These are phyloP conservation scores for Leucozona laternaria DNA, from an alignment of 2,888 invertebrate species.

Conservation along the genomic window DNA sequence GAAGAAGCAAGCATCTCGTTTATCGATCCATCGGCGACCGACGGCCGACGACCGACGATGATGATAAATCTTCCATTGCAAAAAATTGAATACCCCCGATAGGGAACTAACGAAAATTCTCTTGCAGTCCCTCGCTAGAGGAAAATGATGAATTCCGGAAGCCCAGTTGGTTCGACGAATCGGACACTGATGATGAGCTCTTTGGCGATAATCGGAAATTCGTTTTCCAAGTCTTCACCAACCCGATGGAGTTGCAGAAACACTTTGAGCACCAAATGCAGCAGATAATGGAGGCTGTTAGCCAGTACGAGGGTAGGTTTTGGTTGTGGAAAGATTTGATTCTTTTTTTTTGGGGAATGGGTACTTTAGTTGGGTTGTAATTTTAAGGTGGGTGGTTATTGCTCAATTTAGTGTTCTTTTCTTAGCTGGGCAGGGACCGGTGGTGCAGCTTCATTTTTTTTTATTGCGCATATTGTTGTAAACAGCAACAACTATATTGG, in stretches of 20 bases:
- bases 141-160: slow-evolving; percentile 83
- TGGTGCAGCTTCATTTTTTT: neutral
- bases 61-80: slow-evolving; percentile 36
- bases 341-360: neutral
- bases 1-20: slow-evolving; percentile 38
- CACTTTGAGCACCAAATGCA: slow-evolving; percentile 87
- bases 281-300: slow-evolving; percentile 85
- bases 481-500: neutral
- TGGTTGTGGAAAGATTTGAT: neutral
- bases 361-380: neutral
- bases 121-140: slow-evolving; percentile 74
- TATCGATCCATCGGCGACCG: slow-evolving; percentile 59
- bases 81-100: neutral
- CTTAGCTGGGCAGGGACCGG: neutral
- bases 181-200: slow-evolving; percentile 83
- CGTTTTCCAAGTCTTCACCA: slow-evolving; percentile 85
- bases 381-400: neutral
- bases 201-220: slow-evolving; percentile 83
- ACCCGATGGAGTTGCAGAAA: slow-evolving; percentile 86
- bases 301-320: slow-evolving; percentile 80
- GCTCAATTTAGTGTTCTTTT: neutral
- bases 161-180: slow-evolving; percentile 83
- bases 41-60: slow-evolving; percentile 2
- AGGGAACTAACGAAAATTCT: neutral
- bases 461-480: slow-evolving; percentile 37